Evolutionary conservation across 2,888 invertebrate genomes (phyloP).

Genomic region (Anoplius nigerrimus): DNA sequence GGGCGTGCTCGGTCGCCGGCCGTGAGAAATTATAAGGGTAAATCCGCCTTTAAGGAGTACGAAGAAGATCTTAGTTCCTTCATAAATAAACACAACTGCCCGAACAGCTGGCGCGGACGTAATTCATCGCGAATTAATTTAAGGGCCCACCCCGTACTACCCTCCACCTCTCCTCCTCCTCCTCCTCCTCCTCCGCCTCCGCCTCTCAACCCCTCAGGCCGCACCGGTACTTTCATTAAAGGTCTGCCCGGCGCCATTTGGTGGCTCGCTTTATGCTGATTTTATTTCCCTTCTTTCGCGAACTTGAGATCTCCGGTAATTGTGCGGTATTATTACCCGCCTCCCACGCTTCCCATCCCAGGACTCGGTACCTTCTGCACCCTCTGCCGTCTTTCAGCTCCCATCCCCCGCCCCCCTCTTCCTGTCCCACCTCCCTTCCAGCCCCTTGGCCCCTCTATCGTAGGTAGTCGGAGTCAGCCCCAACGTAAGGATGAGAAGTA

Average conservation of each 20-base stretch:
- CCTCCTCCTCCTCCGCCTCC: constrained; percentile 40
- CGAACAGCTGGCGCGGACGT: constrained; percentile 74
- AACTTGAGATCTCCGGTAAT: constrained; percentile 72
- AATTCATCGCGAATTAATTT: constrained; percentile 76
- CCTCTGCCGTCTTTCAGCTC: constrained; percentile 2
- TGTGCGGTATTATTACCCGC: constrained; percentile 72
- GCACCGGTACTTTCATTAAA: constrained; percentile 73
- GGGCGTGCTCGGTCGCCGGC: constrained; percentile 36
- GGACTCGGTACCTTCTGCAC: background rate
- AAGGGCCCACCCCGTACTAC: constrained; percentile 65
- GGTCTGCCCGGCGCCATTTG: constrained; percentile 74
- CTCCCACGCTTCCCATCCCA: background rate
- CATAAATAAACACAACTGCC: constrained; percentile 75
- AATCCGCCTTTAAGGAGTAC: constrained; percentile 55
- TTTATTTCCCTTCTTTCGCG: constrained; percentile 74
- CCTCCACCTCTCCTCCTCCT: too few species aligned
- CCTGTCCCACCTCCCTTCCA: background rate
- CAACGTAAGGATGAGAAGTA: too few species aligned
- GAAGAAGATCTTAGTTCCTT: constrained; percentile 71
- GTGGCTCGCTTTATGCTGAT: constrained; percentile 74
- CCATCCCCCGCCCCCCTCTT: too few species aligned
- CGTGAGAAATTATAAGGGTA: constrained; percentile 46
- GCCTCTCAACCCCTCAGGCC: too few species aligned
- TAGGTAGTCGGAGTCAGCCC: too few species aligned
- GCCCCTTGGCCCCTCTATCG: background rate